These are phyloP conservation scores for Clarias laeviceps DNA, from an alignment of 2,797 vertebrate species.

Conservation along the genomic window DNA sequence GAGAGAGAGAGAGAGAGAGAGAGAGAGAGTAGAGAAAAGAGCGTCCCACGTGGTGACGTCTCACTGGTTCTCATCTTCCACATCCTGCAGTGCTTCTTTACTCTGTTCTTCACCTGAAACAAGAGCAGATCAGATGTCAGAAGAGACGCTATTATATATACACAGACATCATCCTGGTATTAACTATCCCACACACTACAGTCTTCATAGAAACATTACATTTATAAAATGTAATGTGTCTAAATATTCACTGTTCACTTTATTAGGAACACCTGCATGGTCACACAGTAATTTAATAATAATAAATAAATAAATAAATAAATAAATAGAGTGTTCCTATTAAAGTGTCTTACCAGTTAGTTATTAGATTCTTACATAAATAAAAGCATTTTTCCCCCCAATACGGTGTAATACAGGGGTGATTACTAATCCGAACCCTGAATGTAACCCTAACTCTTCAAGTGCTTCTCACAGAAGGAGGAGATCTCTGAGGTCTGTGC, in stretches of 20 bases:
- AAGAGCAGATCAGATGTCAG: conserved; percentile 17
- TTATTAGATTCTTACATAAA: not conserved
- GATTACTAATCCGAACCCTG: not conserved
- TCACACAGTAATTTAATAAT: too few species aligned
- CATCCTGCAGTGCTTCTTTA: conserved; percentile 92
- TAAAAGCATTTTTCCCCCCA: not conserved
- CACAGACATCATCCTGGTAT: not conserved
- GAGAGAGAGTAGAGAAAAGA: not conserved
- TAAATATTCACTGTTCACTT: not conserved
- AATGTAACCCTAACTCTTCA: not conserved
- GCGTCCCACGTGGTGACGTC: conserved; percentile 82
- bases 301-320: too few species aligned
- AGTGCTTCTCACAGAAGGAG: not conserved
- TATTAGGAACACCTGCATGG: not conserved
- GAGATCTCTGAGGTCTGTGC: not conserved
- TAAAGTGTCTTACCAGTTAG: not conserved
- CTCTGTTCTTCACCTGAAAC: conserved; percentile 90
- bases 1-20: conserved; percentile 19
- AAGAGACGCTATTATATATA: too few species aligned
- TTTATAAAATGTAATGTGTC: not conserved
- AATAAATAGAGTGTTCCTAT: not conserved
- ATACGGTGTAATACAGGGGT: not conserved
- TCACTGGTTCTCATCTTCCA: conserved; percentile 93
- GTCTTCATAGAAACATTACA: not conserved
- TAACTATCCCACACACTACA: not conserved